phyloP scores from a whole-genome alignment of 1,140 invertebrate genomes.

The Chelonus insularis region DNA sequence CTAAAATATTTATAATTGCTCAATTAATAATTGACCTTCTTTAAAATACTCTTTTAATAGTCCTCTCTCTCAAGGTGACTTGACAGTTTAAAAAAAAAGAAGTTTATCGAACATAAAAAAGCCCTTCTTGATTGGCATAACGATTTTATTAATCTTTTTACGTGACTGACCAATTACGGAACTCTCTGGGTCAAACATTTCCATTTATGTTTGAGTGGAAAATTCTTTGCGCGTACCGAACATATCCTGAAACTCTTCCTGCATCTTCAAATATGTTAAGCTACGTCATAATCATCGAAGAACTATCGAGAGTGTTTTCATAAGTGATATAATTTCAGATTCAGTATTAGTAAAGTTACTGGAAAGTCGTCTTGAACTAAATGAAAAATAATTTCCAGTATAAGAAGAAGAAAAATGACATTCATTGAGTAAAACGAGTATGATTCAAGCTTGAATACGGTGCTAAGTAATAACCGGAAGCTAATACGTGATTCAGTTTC shows the following conservation, averaged over 20 bases:
- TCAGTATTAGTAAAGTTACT: too few species aligned
- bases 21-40: too few species aligned
- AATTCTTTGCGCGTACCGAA: constrained; percentile 3
- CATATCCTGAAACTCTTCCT: constrained; percentile 6
- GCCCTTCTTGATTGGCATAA: not conserved
- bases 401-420: constrained; percentile 2
- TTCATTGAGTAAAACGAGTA: not conserved
- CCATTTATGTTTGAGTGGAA: constrained; percentile 10
- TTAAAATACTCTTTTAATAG: too few species aligned
- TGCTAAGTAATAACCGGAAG: constrained; percentile 52
- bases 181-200: constrained; percentile 8
- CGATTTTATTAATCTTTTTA: constrained; percentile 2
- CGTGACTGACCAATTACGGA: not conserved
- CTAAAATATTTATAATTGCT: too few species aligned
- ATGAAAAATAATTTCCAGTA: too few species aligned
- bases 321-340: not conserved
- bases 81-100: not conserved
- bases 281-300: not conserved
- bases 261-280: not conserved
- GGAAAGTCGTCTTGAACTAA: too few species aligned
- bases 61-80: too few species aligned
- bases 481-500: constrained; percentile 32
- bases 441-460: not conserved
- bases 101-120: not conserved
- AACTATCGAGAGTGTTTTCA: not conserved